Conservation (phyloP, 2,888 invertebrate species). For the Nephrotoma flavescens region DNA sequence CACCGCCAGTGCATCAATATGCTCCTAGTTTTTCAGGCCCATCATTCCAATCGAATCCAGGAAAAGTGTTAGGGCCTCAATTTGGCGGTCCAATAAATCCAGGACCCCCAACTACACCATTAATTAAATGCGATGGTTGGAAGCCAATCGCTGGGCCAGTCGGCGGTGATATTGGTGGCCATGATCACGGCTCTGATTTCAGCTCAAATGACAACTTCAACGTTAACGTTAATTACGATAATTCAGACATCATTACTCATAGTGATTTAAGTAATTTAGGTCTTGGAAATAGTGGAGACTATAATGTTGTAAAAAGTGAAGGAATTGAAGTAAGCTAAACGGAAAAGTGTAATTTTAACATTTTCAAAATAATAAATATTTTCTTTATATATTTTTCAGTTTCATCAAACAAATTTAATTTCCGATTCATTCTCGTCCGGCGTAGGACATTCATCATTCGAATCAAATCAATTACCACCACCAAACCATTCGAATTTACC, state of each 20-base stretch:
- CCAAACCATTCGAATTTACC: background rate
- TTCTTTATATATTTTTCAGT: background rate
- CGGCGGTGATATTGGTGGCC: constrained; percentile 21
- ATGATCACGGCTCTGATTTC: constrained; percentile 9
- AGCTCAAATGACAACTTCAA: background rate
- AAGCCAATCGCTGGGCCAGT: constrained; percentile 63
- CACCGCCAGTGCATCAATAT: constrained; percentile 26
- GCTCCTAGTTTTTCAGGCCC: constrained; percentile 14
- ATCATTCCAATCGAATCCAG: constrained; percentile 2
- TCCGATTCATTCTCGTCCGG: background rate
- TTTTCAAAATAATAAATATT: background rate
- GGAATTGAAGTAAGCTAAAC: constrained; percentile 15
- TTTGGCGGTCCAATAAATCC: constrained; percentile 30
- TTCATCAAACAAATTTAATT: background rate
- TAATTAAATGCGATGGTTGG: constrained; percentile 73
- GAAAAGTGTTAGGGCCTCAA: background rate
- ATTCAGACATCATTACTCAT: constrained; percentile 2
- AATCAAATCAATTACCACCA: background rate
- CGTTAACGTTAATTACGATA: background rate
- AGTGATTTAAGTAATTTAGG: constrained; percentile 8
- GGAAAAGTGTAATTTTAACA: background rate
- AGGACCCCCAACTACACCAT: constrained; percentile 59
- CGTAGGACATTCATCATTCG: background rate
- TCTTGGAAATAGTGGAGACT: constrained; percentile 4
- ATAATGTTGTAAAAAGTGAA: constrained; percentile 10